phyloP scores from a whole-genome alignment of 2,113 vertebrate genomes.

The Nesoenas mayeri region DNA sequence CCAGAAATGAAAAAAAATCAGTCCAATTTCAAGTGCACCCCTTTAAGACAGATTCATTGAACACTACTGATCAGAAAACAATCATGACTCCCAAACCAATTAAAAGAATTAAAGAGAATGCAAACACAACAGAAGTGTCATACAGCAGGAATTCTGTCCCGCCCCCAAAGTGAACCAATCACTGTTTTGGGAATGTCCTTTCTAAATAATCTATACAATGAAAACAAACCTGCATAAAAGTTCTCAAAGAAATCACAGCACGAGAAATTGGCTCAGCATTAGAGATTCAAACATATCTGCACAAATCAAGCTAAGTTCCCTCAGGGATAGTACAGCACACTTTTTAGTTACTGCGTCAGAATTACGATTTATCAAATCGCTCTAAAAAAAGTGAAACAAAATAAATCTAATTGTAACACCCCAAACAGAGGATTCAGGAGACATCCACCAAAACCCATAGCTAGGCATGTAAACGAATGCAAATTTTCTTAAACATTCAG shows the following conservation, averaged over 20 bases:
- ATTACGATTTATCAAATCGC: not conserved
- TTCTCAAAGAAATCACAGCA: not conserved
- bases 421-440: not conserved
- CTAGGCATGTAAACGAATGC: not conserved
- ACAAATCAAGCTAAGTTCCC: not conserved
- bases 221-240: not conserved
- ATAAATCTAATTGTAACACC: not conserved
- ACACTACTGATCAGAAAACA: not conserved
- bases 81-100: not conserved
- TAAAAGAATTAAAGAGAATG: not conserved
- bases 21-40: not conserved
- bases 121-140: not conserved
- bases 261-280: not conserved
- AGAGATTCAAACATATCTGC: not conserved
- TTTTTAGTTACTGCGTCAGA: not conserved
- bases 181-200: not conserved
- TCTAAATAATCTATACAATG: not conserved
- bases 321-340: not conserved
- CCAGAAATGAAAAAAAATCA: not conserved
- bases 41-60: not conserved
- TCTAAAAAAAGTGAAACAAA: not conserved
- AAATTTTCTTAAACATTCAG: not conserved
- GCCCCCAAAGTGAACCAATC: not conserved
- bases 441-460: not conserved
- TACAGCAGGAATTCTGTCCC: not conserved